Evolutionary conservation across 2,113 vertebrate genomes (phyloP), one percentile per base, ranked within the genome.

Genomic region (Rhabdomys dilectus): DNA sequence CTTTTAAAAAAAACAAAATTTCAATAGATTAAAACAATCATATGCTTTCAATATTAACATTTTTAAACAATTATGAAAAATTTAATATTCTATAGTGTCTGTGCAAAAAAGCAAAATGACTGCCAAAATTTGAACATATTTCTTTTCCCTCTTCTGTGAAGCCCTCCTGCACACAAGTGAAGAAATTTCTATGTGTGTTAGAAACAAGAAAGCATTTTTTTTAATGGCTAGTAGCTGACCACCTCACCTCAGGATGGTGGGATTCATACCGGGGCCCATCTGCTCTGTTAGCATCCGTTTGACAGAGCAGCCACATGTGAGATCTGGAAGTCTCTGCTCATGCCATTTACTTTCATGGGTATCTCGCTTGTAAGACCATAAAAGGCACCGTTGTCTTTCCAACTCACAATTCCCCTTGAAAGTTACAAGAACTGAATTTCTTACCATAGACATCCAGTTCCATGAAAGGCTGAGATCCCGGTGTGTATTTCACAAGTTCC

Each of bases 171-270:
- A 92, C 96, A 97, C 93, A 93, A 98, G 95, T 94, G 95, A 91
- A 48, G 48, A 97, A 39, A 80, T 13, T 88, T 64, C 94, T 92
- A 89, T 15, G 73, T 91, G 89, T 98, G 98, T 98, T 98, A 98
- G 84, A 98, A 98, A 36, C 58, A 97, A 98, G 97, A 95, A 26
- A 24, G 60, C 96, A 94, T 22, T 34, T 7, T 45, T n/a, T 96
- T 77, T 97, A 97, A 92, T 72, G 77, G 51, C 36, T 93, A 88
- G 95, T 73, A 94, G 76, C 89, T 87, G 34, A 73, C 77, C 76
- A 93, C 12, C n/a, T 80, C 64, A 68, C 4, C 45, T 45, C 45
- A 96, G 66, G 62, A 68, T 68, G 81, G 4, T 19, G 42, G 91
- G 95, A 98, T 82, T 73, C 66, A 17, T 0, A 2, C 31, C n/a